Base-by-base conservation (phyloP, 2,888 invertebrate genomes). In the Noctua janthina region DNA sequence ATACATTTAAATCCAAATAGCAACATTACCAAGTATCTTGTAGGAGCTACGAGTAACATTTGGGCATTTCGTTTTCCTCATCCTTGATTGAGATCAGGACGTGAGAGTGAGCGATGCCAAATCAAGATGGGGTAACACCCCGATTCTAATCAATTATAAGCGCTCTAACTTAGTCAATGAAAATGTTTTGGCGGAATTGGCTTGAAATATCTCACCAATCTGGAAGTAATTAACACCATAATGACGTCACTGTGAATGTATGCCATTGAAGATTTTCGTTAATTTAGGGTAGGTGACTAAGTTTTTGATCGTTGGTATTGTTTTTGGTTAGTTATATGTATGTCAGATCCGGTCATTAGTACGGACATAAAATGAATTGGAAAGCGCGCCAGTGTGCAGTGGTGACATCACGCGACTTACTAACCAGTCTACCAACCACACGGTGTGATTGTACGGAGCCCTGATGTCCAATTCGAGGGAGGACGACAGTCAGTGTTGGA, bases 71-170 rank as follows among this genome's bases (percentile, higher is more conserved):
- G 81, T 90, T 90, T 90, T 89, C 90, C 90, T 89, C 76, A 77
- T 88, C 70, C 84, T 79, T 87, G 90, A 90, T 90, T 87, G 85
- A 85, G 84, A 90, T 76, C 77, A 79, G 80, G 79, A 85, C 84
- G 88, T 88, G 85, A 78, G 87, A 89, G 87, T 90, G 89, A 90
- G 89, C 87, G 87, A 90, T 90, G 90, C 84, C 84, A 85, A 86
- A 89, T 90, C 87, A 88, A 90, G 90, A 90, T 87, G 79, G 84
- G 78, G 83, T 76, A 83, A 83, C 83, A 78, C 86, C 79, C 84
- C 79, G 84, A 86, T 87, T 86, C 80, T 86, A 90, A 90, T 90
- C 85, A 90, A 90, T 90, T 90, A 88, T 86, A 86, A 82, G 79
- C 84, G 75, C 79, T 82, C 84, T 74, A 87, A 89, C 82, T 88